These are phyloP conservation scores for Tenthredo mesomela DNA, from an alignment of 2,888 invertebrate genomes.

Conservation along the genomic window DNA sequence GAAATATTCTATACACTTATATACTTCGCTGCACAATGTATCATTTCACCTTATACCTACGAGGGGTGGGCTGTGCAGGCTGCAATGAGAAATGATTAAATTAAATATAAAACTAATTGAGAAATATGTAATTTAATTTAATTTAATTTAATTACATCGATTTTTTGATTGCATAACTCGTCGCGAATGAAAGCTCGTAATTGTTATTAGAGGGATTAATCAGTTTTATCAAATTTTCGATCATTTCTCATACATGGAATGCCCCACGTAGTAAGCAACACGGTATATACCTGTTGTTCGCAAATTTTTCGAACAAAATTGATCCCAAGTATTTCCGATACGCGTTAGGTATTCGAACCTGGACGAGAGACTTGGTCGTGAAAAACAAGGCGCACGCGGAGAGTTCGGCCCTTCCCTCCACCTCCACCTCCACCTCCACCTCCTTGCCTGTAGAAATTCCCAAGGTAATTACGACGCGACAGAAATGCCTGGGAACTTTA, in stretches of 20 bases:
- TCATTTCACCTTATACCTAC: neutral
- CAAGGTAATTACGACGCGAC: constrained; percentile 42
- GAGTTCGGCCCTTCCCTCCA: neutral
- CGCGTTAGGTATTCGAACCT: constrained; percentile 38
- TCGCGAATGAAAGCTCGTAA: too few species aligned
- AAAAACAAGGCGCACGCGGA: constrained; percentile 37
- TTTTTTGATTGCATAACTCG: neutral
- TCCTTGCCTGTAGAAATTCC: constrained; percentile 26
- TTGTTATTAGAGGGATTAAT: too few species aligned
- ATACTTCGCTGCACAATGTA: constrained; percentile 5
- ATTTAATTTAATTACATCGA: neutral
- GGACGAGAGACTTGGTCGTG: constrained; percentile 4
- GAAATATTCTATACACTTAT: constrained; percentile 40
- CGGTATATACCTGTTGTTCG: constrained; percentile 1
- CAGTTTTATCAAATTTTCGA: neutral
- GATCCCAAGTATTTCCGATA: constrained; percentile 36
- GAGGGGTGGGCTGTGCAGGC: neutral
- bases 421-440: neutral
- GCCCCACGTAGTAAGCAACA: neutral
- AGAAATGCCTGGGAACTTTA: constrained; percentile 57
- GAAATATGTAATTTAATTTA: too few species aligned
- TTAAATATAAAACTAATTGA: neutral
- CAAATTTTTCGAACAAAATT: constrained; percentile 31
- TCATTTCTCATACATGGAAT: neutral
- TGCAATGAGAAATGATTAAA: neutral